Evolutionary conservation across 2,797 vertebrate genomes (phyloP).

Genomic region (Lateolabrax maculatus): DNA sequence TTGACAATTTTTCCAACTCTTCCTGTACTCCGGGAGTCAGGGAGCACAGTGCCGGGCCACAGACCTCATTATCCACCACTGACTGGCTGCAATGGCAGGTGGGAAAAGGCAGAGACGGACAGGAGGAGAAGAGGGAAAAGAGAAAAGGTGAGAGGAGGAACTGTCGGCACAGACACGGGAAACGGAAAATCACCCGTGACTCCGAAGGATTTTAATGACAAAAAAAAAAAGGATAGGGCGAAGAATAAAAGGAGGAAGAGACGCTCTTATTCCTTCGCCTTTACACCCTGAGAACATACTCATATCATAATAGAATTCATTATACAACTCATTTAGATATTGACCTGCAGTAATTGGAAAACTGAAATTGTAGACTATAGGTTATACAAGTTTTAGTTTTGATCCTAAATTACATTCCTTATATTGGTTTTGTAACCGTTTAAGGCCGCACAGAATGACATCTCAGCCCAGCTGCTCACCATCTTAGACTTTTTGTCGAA

Average conservation of each 20-base stretch:
- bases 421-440: conserved; percentile 28
- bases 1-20: conserved; percentile 13
- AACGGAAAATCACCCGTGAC: conserved; percentile 88
- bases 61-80: conserved; percentile 56
- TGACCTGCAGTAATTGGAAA: conserved; percentile 35
- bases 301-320: conserved; percentile 3
- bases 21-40: conserved; percentile 5
- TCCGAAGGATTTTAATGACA: conserved; percentile 75
- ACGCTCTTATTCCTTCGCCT: conserved; percentile 12
- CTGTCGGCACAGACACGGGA: conserved; percentile 65
- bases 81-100: conserved; percentile 40
- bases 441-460: conserved; percentile 29
- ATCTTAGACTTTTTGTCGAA: conserved; percentile 18
- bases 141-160: conserved; percentile 83
- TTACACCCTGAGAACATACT: conserved; percentile 10
- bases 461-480: conserved; percentile 19
- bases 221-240: neutral
- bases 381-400: conserved; percentile 9
- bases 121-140: conserved; percentile 52
- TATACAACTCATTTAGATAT: conserved; percentile 39
- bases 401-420: conserved; percentile 4
- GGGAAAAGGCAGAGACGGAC: neutral
- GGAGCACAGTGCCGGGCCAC: conserved; percentile 9
- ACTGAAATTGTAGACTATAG: conserved; percentile 22
- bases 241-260: conserved; percentile 23